Base-by-base conservation (phyloP, 30 jellyfish, hydroid and myxozoan species). In the Catostylus mosaicus region DNA sequence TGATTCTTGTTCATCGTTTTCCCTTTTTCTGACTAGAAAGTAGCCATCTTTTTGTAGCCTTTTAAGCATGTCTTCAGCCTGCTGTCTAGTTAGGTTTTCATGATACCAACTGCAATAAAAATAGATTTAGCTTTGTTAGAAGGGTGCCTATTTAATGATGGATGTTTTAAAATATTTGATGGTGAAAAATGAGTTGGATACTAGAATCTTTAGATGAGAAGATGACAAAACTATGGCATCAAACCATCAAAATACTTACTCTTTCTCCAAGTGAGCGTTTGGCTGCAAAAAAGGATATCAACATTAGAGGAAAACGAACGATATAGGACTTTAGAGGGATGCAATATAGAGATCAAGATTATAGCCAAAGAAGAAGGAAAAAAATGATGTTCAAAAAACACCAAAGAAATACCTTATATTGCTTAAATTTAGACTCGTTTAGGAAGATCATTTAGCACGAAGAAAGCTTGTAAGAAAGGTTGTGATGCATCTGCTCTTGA, bases 11-110 rank as follows among this genome's bases (percentile, higher is more conserved):
- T 91, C 96, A 35, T 71, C 94, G 32, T 86, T 94, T 40, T 73
- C 95, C 51, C 98, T 71, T 67, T 82, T 93, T 33, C 98, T 80
- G 12, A 93, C 98, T 16, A 93, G 73, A 52, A 93, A 93, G 95
- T 86, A 93, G 54, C 97, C 96, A 87, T 93, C 98, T 83, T 83
- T 87, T 20, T 93, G 97, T 70, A 93, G 82, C 85, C 98, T 77
- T 71, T 85, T 87, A 34, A 93, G 88, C 98, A 93, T 93, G 79
- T 93, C 98, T 78, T 93, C 98, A 37, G 98, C 98, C 75, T 87
- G 97, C 62, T 82, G 96, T 51, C 98, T 80, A 11, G 98, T 93
- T 29, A 87, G 78, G 68, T 93, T 93, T 26, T 93, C 98, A 54
- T 93, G 98, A 56, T 93, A 93, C 98, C 98, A 93, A 60, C 98